These are phyloP conservation scores for Antedon mediterranea DNA, from an alignment of 53 echinoderm and acorn worm genomes.

Conservation along the genomic window DNA sequence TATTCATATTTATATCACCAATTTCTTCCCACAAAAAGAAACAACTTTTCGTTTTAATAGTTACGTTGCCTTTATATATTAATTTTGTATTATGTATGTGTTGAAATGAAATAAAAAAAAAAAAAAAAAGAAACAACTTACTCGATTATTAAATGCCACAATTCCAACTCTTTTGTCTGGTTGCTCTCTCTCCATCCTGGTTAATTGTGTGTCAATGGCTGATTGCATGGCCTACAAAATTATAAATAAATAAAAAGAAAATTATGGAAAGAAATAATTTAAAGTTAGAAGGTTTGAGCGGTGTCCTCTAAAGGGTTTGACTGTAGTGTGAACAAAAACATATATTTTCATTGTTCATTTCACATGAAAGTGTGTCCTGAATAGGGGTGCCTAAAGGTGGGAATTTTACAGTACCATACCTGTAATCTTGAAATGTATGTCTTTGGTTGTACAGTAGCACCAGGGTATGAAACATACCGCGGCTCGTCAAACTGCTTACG, in stretches of 20 bases:
- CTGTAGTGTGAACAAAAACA: neutral
- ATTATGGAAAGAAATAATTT: neutral
- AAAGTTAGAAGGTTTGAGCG: too few relatives aligned
- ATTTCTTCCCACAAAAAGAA: too few relatives aligned
- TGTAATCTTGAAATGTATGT: slow-evolving; percentile 68
- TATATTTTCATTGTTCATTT: too few relatives aligned
- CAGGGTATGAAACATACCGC: neutral
- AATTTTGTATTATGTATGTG: too few relatives aligned
- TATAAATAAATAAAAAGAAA: neutral
- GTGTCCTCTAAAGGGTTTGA: too few relatives aligned
- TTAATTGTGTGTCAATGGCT: slow-evolving; percentile 71
- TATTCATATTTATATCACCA: too few relatives aligned
- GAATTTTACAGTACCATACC: slow-evolving; percentile 15
- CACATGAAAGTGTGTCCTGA: too few relatives aligned
- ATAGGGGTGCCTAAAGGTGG: neutral
- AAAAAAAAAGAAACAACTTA: too few relatives aligned
- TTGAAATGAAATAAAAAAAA: too few relatives aligned
- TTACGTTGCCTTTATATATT: too few relatives aligned
- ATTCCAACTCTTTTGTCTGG: slow-evolving; percentile 67
- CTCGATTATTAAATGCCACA: slow-evolving; percentile 80
- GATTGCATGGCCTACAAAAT: slow-evolving; percentile 73
- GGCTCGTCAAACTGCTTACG: neutral
- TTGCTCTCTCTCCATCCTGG: slow-evolving; percentile 23
- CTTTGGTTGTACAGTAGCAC: neutral
- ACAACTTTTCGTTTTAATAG: too few relatives aligned